A percentile compares a stretch with the other conserved stretches of the same genome.
phyloP scores from a whole-genome alignment of 2,113 vertebrate species.

The Tragelaphus scriptus region DNA sequence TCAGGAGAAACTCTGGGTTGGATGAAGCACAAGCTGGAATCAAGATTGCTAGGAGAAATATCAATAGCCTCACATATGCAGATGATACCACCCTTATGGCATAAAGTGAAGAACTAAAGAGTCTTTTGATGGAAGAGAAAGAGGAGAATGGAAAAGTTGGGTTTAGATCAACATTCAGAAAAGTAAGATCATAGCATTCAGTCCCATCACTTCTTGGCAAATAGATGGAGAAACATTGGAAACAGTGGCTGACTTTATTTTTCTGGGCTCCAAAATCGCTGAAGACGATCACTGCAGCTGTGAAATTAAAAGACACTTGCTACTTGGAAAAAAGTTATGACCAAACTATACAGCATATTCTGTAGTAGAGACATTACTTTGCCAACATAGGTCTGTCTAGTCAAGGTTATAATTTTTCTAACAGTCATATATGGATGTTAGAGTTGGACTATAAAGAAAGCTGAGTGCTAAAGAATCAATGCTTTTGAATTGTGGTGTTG shows the following conservation, averaged over 20 bases:
- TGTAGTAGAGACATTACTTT: not conserved
- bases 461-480: fast-evolving
- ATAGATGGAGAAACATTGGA: not conserved
- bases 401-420: not conserved
- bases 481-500: not conserved
- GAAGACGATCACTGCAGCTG: not conserved
- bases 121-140: not conserved
- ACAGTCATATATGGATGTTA: not conserved
- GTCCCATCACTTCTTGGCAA: not conserved
- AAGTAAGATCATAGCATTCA: not conserved
- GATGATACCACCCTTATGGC: not conserved
- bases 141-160: not conserved
- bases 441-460: not conserved
- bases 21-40: not conserved
- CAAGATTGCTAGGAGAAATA: not conserved
- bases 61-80: not conserved
- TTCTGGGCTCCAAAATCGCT: not conserved
- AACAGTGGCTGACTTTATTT: not conserved
- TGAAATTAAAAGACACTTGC: not conserved
- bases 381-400: not conserved
- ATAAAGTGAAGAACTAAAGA: not conserved
- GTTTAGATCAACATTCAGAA: not conserved
- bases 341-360: not conserved
- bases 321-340: not conserved
- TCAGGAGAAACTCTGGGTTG: not conserved